phyloP scores from a whole-genome alignment of 2,113 vertebrate species.

The Myocastor coypus region DNA sequence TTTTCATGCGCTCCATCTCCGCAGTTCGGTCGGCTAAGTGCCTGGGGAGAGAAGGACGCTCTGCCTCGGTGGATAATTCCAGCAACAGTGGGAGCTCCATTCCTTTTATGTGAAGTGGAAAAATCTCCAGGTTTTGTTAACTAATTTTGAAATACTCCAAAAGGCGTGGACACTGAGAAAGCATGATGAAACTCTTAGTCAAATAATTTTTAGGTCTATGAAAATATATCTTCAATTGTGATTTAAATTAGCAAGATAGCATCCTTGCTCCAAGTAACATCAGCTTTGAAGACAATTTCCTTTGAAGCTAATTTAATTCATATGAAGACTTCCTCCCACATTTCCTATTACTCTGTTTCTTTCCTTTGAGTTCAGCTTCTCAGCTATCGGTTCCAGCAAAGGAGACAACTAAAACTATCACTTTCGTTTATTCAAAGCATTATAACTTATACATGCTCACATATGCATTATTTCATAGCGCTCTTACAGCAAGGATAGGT shows the following conservation, averaged over 20 bases:
- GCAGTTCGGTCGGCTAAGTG: slow-evolving; percentile 78
- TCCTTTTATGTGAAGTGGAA: slow-evolving; percentile 32
- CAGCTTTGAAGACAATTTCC: slow-evolving; percentile 43
- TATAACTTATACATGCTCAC: not conserved
- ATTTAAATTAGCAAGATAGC: slow-evolving; percentile 42
- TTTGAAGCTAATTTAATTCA: slow-evolving; percentile 55
- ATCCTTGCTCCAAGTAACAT: slow-evolving; percentile 35
- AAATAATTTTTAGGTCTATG: slow-evolving; percentile 2
- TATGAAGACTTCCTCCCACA: slow-evolving; percentile 44
- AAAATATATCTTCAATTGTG: slow-evolving; percentile 14
- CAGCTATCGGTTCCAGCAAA: not conserved
- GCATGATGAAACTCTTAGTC: not conserved
- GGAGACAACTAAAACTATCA: not conserved
- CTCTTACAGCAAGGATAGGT: not conserved
- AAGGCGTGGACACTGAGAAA: not conserved
- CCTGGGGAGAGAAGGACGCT: slow-evolving; percentile 75
- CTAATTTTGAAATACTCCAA: slow-evolving; percentile 15
- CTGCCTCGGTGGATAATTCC: not conserved
- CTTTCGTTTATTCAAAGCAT: not conserved
- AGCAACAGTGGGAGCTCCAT: not conserved
- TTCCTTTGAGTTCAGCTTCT: slow-evolving; percentile 5
- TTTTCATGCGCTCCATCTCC: slow-evolving; percentile 80
- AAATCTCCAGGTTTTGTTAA: slow-evolving; percentile 32
- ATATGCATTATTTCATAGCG: not conserved
- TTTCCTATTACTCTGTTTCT: not conserved